Conservation (phyloP, 2,888 invertebrate species). For the Rhabditoides inermis region DNA sequence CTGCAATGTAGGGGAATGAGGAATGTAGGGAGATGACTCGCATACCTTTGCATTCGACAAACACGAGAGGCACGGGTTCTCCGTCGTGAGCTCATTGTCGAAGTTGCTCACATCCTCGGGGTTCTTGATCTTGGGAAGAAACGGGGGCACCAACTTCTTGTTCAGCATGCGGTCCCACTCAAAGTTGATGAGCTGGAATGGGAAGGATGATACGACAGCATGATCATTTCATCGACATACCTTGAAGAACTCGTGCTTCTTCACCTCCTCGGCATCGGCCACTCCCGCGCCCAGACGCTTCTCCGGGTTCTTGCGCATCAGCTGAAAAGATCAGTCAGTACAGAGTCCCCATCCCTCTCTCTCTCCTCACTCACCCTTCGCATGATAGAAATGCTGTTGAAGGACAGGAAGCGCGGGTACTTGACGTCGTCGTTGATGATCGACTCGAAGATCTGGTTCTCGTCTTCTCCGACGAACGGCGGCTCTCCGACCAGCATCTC, state of each 20-base stretch:
- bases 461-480: conserved; percentile 73
- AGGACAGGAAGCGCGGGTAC: conserved; percentile 89
- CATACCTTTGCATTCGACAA: background rate
- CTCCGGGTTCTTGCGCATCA: conserved; percentile 92
- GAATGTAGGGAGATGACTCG: background rate
- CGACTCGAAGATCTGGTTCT: conserved; percentile 98
- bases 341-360: too few species aligned
- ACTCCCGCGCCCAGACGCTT: conserved; percentile 92
- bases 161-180: conserved; percentile 94
- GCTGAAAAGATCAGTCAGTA: conserved; percentile 60
- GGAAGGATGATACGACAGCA: background rate
- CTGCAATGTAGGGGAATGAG: conserved; percentile 78
- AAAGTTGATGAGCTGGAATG: conserved; percentile 76
- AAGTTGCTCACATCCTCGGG: conserved; percentile 98
- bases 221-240: too few species aligned
- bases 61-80: conserved; percentile 87
- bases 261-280: conserved; percentile 95
- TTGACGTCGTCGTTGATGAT: conserved; percentile 99
- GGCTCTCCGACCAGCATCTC: conserved; percentile 79
- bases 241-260: conserved; percentile 92
- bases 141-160: conserved; percentile 88
- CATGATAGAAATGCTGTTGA: conserved; percentile 98
- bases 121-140: conserved; percentile 83
- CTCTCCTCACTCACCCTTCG: conserved; percentile 75
- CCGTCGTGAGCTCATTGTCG: conserved; percentile 97